Evolutionary conservation across 2,797 vertebrate species (phyloP), one percentile per base, ranked within the genome.

Genomic region (Muscicapa striata): DNA sequence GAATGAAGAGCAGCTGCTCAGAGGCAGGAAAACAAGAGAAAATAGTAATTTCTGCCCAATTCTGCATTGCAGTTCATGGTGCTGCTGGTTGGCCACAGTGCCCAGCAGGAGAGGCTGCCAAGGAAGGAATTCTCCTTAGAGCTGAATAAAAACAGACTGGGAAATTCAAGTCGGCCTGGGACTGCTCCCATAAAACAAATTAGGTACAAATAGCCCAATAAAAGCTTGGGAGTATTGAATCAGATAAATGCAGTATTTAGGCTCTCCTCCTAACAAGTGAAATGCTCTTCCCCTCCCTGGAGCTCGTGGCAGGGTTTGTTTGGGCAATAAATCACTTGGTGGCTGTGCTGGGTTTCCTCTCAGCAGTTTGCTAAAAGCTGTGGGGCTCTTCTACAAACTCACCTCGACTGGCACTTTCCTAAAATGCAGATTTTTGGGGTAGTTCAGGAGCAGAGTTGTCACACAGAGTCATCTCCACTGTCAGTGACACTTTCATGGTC

Each of bases 391-490:
- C 34, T 36, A 3, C 11, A 9, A 11, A 9, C 75, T 96, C 92
- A 97, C 97, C 97, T 97, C 77, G 30, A 88, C 87, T 36, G 91
- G 64, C 79, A 94, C 86, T 81, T 86, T 88, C 82, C 95, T 98
- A 40, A 97, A 97, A 29, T 67, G 92, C 13, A 98, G 91, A 43
- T 95, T 77, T 93, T 92, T 86, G 63, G 98, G 98, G 70, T 97
- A 97, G 79, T 34, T 96, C 69, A 98, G 49, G 73, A 94, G 36
- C 95, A 98, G 57, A 16, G 78, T 93, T 46, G 98, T 98, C 96
- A 96, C 84, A 88, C 96, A 98, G 97, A 98, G 40, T 88, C 90
- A 55, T 97, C 96, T 38, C 97, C 97, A 3, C 30, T 51, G 90
- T 98, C 98, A 98, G 87, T 46, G 46, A 66, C 58, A 98, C 93